These are phyloP conservation scores for Trachelus stipa DNA, from an alignment of 2,888 invertebrate species.

Conservation along the genomic window DNA sequence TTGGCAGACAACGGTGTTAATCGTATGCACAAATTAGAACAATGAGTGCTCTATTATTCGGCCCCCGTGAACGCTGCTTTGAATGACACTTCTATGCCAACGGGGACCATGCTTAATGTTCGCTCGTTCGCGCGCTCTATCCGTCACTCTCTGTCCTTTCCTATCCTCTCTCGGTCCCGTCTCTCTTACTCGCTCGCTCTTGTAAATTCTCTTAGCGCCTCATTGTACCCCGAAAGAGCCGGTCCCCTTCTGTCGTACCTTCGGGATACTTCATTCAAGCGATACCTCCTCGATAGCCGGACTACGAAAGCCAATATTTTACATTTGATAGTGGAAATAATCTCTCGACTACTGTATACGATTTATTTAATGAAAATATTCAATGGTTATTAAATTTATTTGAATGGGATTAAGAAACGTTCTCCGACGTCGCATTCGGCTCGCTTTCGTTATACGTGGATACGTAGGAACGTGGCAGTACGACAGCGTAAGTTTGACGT, in stretches of 20 bases:
- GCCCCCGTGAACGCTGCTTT: conserved; percentile 50
- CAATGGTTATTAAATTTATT: too few relatives aligned
- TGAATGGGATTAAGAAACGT: too few relatives aligned
- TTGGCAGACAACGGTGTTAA: conserved; percentile 57
- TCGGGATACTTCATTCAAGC: neutral
- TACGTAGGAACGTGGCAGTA: too few relatives aligned
- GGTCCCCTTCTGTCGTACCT: neutral
- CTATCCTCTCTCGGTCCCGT: conserved; percentile 31
- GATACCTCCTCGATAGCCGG: neutral
- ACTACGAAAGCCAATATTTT: neutral
- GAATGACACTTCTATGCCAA: conserved; percentile 55
- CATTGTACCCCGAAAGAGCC: neutral
- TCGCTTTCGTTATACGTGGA: too few relatives aligned
- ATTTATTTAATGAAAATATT: too few relatives aligned
- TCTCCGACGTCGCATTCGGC: too few relatives aligned
- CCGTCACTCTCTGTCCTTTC: conserved; percentile 8
- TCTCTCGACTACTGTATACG: neutral
- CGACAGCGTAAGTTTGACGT: neutral
- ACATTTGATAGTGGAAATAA: neutral
- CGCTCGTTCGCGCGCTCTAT: conserved; percentile 18
- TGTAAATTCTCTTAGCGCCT: neutral
- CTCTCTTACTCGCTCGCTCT: too few relatives aligned
- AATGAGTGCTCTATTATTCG: conserved; percentile 63
- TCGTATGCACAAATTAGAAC: conserved; percentile 66
- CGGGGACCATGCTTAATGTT: conserved; percentile 3